A percentile compares a stretch with the other conserved stretches of the same genome.
phyloP scores from a whole-genome alignment of 2,113 vertebrate species.

The Dicrurus megarhynchus region DNA sequence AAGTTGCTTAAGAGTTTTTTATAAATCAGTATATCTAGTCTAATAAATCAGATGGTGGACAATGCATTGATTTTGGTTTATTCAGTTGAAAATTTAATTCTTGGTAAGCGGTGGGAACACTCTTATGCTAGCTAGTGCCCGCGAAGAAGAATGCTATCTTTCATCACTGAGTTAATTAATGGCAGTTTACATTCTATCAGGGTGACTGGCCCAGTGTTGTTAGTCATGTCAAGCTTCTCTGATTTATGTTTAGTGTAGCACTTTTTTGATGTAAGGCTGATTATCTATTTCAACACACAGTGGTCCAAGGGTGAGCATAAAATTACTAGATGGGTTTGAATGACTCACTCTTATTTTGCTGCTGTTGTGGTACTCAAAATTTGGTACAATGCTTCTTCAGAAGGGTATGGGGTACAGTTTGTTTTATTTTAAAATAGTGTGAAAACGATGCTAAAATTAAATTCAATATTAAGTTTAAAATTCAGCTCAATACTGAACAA shows the following conservation, averaged over 20 bases:
- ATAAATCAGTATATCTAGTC: neutral
- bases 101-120: neutral
- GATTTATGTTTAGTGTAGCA: neutral
- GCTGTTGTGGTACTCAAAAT: neutral
- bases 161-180: constrained; percentile 27
- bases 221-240: neutral
- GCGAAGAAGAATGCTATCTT: neutral
- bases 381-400: neutral
- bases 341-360: neutral
- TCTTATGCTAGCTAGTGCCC: neutral
- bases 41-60: neutral
- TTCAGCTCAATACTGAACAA: neutral
- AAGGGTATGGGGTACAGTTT: neutral
- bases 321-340: neutral
- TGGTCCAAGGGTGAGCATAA: neutral
- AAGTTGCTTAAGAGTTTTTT: neutral
- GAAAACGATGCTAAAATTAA: neutral
- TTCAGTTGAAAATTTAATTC: constrained; percentile 3
- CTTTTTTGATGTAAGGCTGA: neutral
- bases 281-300: neutral
- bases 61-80: neutral
- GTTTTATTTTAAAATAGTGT: neutral
- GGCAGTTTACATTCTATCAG: neutral
- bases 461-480: neutral
- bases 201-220: neutral